These are phyloP conservation scores for Xestobium rufovillosum DNA, from an alignment of 2,888 invertebrate species.

Conservation along the genomic window DNA sequence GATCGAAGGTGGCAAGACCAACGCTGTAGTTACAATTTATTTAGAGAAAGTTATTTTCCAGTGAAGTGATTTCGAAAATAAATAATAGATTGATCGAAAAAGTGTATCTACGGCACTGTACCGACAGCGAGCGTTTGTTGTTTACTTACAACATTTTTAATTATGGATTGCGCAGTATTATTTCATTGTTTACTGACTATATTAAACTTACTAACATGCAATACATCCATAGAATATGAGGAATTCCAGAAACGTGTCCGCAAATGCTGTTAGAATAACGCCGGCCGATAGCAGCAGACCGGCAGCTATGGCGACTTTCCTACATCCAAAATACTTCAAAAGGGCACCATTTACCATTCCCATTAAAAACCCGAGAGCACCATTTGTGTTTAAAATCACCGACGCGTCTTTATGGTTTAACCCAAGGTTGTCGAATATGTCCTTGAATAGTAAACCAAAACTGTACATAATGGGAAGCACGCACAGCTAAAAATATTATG, in stretches of 20 bases:
- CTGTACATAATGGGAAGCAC: slow-evolving; percentile 46
- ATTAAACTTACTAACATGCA: slow-evolving; percentile 51
- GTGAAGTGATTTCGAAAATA: too few relatives aligned
- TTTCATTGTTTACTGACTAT: too few relatives aligned
- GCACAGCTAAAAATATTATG: too few relatives aligned
- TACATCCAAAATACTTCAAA: slow-evolving; percentile 53
- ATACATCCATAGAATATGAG: slow-evolving; percentile 60
- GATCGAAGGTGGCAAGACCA: too few relatives aligned
- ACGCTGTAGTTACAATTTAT: too few relatives aligned
- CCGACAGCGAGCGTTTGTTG: too few relatives aligned
- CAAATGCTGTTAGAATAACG: slow-evolving; percentile 51
- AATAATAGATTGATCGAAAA: too few relatives aligned
- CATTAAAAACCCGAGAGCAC: slow-evolving; percentile 59
- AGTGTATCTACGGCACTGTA: too few relatives aligned
- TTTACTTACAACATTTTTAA: too few relatives aligned
- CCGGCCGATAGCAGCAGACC: slow-evolving; percentile 50
- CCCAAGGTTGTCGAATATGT: slow-evolving; percentile 50
- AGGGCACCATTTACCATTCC: slow-evolving; percentile 60
- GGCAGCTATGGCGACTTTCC: slow-evolving; percentile 55
- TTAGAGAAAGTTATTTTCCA: too few relatives aligned
- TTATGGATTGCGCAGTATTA: too few relatives aligned
- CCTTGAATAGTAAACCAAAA: slow-evolving; percentile 61
- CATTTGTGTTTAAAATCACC: slow-evolving; percentile 57
- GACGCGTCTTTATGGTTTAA: slow-evolving; percentile 55
- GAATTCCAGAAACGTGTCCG: slow-evolving; percentile 51